Percentiles rank a stretch among this genome's conserved stretches.
Evolutionary conservation across 2,797 vertebrate species (phyloP).

Genomic region (Neosilurus mollespiculum): DNA sequence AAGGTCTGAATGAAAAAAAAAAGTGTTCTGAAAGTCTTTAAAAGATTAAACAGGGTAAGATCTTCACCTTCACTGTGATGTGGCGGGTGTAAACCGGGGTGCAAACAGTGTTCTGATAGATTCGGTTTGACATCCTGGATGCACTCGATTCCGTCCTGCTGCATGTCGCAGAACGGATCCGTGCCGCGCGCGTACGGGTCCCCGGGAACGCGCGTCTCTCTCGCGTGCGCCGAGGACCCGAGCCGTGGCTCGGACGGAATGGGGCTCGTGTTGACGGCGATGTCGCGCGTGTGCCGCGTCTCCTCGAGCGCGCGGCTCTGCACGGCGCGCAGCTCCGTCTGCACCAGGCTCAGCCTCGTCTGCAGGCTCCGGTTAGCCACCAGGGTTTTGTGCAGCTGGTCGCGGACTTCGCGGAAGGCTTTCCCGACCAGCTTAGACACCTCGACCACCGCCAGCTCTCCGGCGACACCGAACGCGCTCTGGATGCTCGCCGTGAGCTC

Average conservation of each 20-base stretch:
- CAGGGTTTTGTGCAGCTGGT: constrained; percentile 59
- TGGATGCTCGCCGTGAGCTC: constrained; percentile 60
- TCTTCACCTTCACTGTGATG: constrained; percentile 31
- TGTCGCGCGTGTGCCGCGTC: constrained; percentile 27
- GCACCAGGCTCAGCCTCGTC: constrained; percentile 48
- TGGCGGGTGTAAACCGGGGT: neutral
- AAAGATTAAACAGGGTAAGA: neutral
- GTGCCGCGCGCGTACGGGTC: constrained; percentile 19
- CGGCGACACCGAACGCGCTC: constrained; percentile 60
- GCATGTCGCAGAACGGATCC: constrained; percentile 48
- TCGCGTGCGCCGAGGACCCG: neutral
- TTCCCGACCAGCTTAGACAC: constrained; percentile 58
- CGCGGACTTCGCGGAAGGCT: constrained; percentile 55
- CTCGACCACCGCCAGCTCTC: constrained; percentile 61
- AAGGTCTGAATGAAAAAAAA: too few relatives aligned
- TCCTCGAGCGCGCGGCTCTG: constrained; percentile 43
- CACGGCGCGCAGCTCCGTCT: constrained; percentile 51
- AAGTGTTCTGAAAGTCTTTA: too few relatives aligned
- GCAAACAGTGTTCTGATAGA: neutral
- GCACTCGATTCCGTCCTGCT: constrained; percentile 49
- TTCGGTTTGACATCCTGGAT: constrained; percentile 48
- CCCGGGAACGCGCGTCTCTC: neutral
- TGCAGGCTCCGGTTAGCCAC: constrained; percentile 57
- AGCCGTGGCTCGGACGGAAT: neutral
- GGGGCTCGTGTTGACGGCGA: constrained; percentile 1